A percentile compares a stretch with the other conserved stretches of the same genome.
phyloP scores from a whole-genome alignment of 2,797 vertebrate species.

The Erithacus rubecula region DNA sequence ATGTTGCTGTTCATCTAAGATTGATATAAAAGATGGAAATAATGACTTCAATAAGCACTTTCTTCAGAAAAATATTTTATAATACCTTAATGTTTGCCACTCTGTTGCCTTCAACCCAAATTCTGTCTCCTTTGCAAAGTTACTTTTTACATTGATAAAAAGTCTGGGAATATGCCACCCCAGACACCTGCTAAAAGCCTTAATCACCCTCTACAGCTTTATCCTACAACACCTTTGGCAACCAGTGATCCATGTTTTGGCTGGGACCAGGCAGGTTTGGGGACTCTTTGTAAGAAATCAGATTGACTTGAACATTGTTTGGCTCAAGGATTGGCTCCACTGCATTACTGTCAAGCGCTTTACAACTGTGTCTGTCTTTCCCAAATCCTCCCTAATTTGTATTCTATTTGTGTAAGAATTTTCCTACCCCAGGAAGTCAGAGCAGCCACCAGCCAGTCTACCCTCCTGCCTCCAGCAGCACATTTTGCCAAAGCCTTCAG shows the following conservation, averaged over 20 bases:
- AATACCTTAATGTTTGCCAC: neutral
- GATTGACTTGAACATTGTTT: neutral
- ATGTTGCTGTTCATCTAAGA: neutral
- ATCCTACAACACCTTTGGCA: neutral
- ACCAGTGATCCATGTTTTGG: neutral
- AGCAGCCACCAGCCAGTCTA: neutral
- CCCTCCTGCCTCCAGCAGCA: neutral
- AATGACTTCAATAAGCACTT: neutral
- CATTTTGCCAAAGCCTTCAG: neutral
- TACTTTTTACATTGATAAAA: neutral
- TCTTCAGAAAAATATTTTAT: neutral
- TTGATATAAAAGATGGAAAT: neutral
- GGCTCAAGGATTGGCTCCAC: neutral
- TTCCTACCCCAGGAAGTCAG: neutral
- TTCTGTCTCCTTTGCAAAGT: neutral
- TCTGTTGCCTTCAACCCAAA: neutral
- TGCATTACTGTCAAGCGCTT: neutral
- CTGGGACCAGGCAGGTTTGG: neutral
- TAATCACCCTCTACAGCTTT: neutral
- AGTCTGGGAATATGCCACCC: neutral
- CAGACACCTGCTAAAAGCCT: neutral
- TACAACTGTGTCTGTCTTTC: neutral
- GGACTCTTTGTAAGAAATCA: neutral
- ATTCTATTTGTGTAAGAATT: neutral
- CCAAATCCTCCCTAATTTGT: neutral